Percentiles rank a stretch among this genome's conserved stretches.
phyloP scores from a whole-genome alignment of 2,113 vertebrate genomes.

The Lutjanus erythropterus region DNA sequence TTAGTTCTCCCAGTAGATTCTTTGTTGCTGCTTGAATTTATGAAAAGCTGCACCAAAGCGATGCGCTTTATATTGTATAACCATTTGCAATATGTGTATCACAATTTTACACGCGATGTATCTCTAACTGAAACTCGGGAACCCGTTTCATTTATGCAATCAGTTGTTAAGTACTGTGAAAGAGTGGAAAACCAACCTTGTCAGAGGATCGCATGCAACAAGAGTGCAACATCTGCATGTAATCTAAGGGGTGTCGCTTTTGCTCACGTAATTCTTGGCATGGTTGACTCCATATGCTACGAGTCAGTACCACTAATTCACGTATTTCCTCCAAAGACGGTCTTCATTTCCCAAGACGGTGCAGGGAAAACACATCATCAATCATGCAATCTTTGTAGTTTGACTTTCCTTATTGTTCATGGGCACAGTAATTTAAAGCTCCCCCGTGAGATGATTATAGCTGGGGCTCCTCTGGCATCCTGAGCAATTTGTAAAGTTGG shows the following conservation, averaged over 20 bases:
- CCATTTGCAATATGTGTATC: slow-evolving; percentile 5
- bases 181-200: slow-evolving; percentile 10
- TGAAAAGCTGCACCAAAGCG: not conserved
- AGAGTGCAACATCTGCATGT: slow-evolving; percentile 1
- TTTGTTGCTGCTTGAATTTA: not conserved
- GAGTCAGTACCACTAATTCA: slow-evolving; percentile 42
- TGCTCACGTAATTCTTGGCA: slow-evolving; percentile 31
- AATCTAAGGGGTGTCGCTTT: not conserved
- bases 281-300: slow-evolving; percentile 18
- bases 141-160: not conserved
- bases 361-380: slow-evolving; percentile 57
- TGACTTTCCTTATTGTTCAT: slow-evolving; percentile 46
- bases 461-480: slow-evolving; percentile 23
- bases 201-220: slow-evolving; percentile 9
- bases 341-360: slow-evolving; percentile 47
- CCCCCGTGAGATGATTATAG: slow-evolving; percentile 47
- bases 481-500: slow-evolving; percentile 38
- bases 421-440: slow-evolving; percentile 37
- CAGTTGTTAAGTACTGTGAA: slow-evolving; percentile 25
- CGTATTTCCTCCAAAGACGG: slow-evolving; percentile 47
- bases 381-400: slow-evolving; percentile 43
- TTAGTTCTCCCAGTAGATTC: not conserved
- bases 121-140: slow-evolving; percentile 1
- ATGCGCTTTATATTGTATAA: not conserved
- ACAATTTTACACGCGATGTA: too few species aligned